Base-by-base conservation (phyloP, 2,888 invertebrate genomes). In the Serrognathus titanus region DNA sequence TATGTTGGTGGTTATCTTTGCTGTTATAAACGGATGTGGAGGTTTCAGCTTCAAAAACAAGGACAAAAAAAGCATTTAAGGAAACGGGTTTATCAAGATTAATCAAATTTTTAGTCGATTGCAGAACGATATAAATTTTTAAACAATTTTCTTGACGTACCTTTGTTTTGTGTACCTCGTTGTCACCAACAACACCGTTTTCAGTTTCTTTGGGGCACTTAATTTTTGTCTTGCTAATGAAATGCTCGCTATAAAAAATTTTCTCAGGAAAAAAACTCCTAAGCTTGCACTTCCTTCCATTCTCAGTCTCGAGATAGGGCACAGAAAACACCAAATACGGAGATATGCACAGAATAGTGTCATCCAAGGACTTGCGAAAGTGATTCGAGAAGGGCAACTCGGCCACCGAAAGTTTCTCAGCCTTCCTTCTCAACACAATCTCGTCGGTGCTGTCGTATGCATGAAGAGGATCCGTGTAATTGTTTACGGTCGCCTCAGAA, bases 271-370 rank as follows among this genome's bases (percentile, higher is more conserved):
- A 92, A 71, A 85, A 90, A 48, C 78, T 79, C 12, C 92, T 82
- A 49, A 93, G 77, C 36, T 82, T 79, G 69, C 93, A 94, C 64
- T 86, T 86, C 43, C 87, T 83, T 0, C 94, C 95, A 9, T 80
- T 81, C 71, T 93, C 92, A 0, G 94, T 91, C 78, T 94, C 94
- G 61, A 96, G 77, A 78, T 89, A 94, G 0, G 98, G 97, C 53
- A 94, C 82, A 0, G 90, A 85, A 69, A 92, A 90, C 55, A 87
- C 85, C 9, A 96, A 81, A 73, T 89, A 92, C 0, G 97, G 97
- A 0, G 97, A 97, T 60, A 92, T 85, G 0, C 93, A 92, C 2
- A 94, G 75, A 48, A 89, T 81, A 0, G 87, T 85, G 53, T 88
- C 89, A 63, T 87, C 86, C 7, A 92, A 76, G 0, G 86, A 88